phyloP scores from a whole-genome alignment of 2,113 vertebrate species.

The Anoplopoma fimbria region DNA sequence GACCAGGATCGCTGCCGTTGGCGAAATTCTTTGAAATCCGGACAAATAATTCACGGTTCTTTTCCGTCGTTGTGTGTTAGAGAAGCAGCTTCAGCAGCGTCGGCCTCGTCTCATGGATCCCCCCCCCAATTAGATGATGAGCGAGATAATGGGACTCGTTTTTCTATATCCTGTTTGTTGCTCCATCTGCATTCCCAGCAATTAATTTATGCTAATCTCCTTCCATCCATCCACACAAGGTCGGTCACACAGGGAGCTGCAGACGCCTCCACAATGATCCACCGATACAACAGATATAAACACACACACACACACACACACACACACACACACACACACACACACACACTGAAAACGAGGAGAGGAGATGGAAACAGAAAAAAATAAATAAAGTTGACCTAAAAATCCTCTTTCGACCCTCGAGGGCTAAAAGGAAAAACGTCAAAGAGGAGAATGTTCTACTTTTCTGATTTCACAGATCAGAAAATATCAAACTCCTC shows the following conservation, averaged over 20 bases:
- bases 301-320: constrained; percentile 3
- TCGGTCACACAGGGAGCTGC: constrained; percentile 35
- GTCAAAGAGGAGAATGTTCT: constrained; percentile 14
- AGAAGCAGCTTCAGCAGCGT: not conserved
- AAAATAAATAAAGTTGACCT: constrained; percentile 50
- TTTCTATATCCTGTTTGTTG: constrained; percentile 39
- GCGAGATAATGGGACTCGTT: constrained; percentile 33
- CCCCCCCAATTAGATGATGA: constrained; percentile 54
- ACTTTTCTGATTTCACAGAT: constrained; percentile 17
- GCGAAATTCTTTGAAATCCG: not conserved
- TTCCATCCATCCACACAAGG: constrained; percentile 42
- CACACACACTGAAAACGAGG: constrained; percentile 34
- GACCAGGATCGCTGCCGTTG: not conserved
- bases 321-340: constrained; percentile 21
- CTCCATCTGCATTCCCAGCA: constrained; percentile 52
- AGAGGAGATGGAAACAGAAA: constrained; percentile 40
- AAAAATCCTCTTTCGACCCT: constrained; percentile 37
- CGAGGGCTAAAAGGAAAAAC: constrained; percentile 10
- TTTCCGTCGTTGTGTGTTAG: not conserved
- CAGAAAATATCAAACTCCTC: not conserved
- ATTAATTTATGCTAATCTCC: constrained; percentile 67
- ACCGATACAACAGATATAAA: not conserved
- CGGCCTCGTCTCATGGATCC: constrained; percentile 24
- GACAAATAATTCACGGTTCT: constrained; percentile 23
- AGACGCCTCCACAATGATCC: too few species aligned